phyloP scores from a whole-genome alignment of 2,113 vertebrate genomes.

The Herpailurus yagouaroundi region DNA sequence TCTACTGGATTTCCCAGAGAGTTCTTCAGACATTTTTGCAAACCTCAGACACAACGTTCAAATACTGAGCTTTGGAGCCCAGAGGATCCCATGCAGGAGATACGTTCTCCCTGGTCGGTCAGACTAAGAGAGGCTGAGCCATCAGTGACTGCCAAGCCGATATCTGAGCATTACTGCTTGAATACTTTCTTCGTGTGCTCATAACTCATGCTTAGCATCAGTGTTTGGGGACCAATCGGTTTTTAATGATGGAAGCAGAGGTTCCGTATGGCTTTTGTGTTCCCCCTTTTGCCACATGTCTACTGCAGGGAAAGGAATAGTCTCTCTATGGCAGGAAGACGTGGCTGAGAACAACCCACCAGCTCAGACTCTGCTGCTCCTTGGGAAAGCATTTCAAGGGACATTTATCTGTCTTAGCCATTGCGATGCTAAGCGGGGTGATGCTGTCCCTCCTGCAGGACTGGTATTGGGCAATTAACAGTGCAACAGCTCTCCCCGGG shows the following conservation, averaged over 20 bases:
- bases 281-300: too few species aligned
- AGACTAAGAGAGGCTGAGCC: rapidly evolving
- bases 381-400: not conserved
- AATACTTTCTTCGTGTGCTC: not conserved
- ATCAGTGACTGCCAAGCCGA: not conserved
- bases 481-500: rapidly evolving
- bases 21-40: not conserved
- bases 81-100: not conserved
- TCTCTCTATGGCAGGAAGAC: not conserved
- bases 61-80: not conserved
- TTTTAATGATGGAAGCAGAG: not conserved
- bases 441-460: not conserved
- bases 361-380: not conserved
- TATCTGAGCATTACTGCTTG: rapidly evolving
- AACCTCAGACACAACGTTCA: not conserved
- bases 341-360: not conserved
- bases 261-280: not conserved
- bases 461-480: not conserved
- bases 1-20: not conserved
- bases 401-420: not conserved
- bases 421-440: too few species aligned
- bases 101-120: not conserved
- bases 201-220: not conserved
- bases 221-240: too few species aligned
- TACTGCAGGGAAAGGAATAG: not conserved